These are phyloP conservation scores for Equus przewalskii DNA, from an alignment of 2,113 vertebrate genomes.

Conservation along the genomic window DNA sequence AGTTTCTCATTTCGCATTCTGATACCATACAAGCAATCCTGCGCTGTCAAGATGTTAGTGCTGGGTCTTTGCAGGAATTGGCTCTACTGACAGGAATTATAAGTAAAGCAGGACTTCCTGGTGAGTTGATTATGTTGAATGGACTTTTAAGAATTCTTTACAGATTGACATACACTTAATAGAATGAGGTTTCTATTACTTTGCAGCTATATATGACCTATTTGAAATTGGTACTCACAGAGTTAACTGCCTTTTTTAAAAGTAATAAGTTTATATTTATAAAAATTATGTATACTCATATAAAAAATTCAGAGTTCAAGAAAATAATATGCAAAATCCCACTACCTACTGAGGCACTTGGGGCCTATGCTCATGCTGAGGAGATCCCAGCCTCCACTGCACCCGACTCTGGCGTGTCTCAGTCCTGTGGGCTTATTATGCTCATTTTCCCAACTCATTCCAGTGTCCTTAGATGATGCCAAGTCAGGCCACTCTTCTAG, in stretches of 20 bases:
- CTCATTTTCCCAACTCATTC: background rate
- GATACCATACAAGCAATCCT: slow-evolving; percentile 97
- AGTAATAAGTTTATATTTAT: slow-evolving; percentile 2
- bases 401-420: background rate
- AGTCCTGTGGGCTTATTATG: background rate
- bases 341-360: background rate
- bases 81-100: slow-evolving; percentile 96
- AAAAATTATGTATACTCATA: background rate
- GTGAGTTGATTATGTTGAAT: slow-evolving; percentile 83
- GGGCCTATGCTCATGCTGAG: background rate
- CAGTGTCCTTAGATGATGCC: background rate
- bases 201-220: background rate
- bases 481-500: background rate
- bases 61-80: slow-evolving; percentile 94
- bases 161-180: background rate
- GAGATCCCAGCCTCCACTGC: background rate
- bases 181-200: background rate
- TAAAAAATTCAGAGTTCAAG: slow-evolving; percentile 13
- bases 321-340: slow-evolving; percentile 22
- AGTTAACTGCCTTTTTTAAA: background rate
- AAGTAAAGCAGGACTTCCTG: slow-evolving; percentile 98
- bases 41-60: slow-evolving; percentile 94
- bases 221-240: background rate
- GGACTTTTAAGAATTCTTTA: background rate
- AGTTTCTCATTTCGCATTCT: slow-evolving; percentile 96